Base-by-base conservation (phyloP, 2,888 invertebrate genomes). In the Agrilus biguttatus region DNA sequence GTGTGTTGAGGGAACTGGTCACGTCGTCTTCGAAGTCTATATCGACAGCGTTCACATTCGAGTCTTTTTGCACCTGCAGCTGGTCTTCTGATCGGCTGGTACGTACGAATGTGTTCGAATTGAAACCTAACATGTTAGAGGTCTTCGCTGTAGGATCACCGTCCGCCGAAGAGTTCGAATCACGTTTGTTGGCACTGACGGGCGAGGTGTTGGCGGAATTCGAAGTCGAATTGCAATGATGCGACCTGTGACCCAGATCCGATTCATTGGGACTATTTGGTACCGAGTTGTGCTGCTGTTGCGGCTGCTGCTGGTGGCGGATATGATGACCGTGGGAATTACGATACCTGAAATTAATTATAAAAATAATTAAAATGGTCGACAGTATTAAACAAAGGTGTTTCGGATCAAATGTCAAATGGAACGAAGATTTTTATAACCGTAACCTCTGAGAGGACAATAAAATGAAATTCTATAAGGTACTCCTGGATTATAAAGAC, bases 11-110 rank as follows among this genome's bases (percentile, higher is more conserved):
- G 49, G 92, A 92, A 63, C 91, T 90, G 59, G 91, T 90, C 59
- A 90, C 82, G 65, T 90, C 89, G 65, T 92, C 92, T 63, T 90
- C 92, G 62, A 91, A 83, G 57, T 92, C 91, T 57, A 89, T 88
- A 52, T 86, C 86, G 51, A 90, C 88, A 48, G 88, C 81, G 58
- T 85, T 85, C 66, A 89, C 78, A 32, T 77, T 77, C 36, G 77
- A 78, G 61, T 82, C 81, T 67, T 82, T 80, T 71, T 84, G 80
- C 57, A 78, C 75, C 69, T 89, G 88, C 50, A 93, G 69, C 62
- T 91, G 91, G 68, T 92, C 91, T 69, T 93, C 93, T 10, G 89
- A 90, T 58, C 88, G 79, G 55, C 90, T 91, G 28, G 89, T 89
- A 46, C 91, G 75, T 37, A 91, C 90, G 51, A 83, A 80, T 43